Evolutionary conservation across 2,888 invertebrate species (phyloP), one percentile per base, ranked within the genome.

Genomic region (Alentia gelatinosa): DNA sequence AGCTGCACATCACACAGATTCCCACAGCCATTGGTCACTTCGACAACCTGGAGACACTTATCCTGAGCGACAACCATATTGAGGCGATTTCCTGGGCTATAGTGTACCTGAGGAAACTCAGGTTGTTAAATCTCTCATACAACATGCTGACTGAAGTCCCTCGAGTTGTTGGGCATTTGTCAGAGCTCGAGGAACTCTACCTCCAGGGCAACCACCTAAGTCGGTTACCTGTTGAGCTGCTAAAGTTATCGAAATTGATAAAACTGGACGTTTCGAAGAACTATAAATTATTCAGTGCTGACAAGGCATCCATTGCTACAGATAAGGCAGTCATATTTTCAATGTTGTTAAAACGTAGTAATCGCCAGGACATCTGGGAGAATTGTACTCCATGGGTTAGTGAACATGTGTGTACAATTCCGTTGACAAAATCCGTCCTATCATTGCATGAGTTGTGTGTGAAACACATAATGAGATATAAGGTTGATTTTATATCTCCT

Each of bases 61-160:
- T 33, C 33, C 75, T 90, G 0, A 75, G 90, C 26, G 35, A 90
- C 42, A 90, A 90, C 30, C 37, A 19, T n/a, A 90, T 90, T 3
- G 90, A 40, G n/a, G 40, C 23, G 1, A 26, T 90, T 7, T n/a
- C 90, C 12, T 90, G 90, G 90, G 74, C 90, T 12, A 39, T 90
- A 30, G 90, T 90, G 12, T 90, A 90, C 74, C 47, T 90, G 40
- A 75, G 75, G 75, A 75, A 90, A 3, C 75, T 90, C 19, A 74
- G 40, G 35, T 35, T 75, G 7, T 39, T 90, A 23, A 42, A 90
- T 39, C 23, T 90, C 12, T 90, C 90, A 19, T 74, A 26, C 30
- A 90, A 90, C 35, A 74, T 90, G 90, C 30, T 90, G 74, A 90
- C 74, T 7, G 39, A 39, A 35, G 0, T 90, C 15, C 90, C 90